Conservation (phyloP, 2,797 vertebrate species). For the Anolis apletophallus region DNA sequence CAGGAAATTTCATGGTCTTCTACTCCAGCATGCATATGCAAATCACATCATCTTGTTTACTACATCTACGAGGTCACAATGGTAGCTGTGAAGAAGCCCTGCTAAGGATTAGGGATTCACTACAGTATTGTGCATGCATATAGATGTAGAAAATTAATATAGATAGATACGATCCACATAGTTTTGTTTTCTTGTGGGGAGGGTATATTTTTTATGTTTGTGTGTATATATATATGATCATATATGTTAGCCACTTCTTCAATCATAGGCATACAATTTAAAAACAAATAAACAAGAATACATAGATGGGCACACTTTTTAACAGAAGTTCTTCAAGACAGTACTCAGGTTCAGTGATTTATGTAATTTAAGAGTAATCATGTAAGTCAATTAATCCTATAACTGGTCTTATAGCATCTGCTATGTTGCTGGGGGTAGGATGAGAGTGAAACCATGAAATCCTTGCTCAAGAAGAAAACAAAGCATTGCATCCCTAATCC, state of each 20-base stretch:
- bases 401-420: not conserved
- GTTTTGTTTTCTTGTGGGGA: not conserved
- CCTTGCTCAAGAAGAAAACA: not conserved
- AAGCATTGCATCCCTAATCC: not conserved
- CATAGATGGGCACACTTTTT: not conserved
- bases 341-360: not conserved
- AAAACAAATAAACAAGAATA: not conserved
- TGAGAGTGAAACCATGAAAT: not conserved
- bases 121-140: not conserved
- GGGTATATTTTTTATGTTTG: not conserved
- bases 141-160: no score
- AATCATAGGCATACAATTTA: not conserved
- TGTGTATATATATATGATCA: not conserved
- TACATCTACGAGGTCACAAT: not conserved
- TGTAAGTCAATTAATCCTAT: constrained; percentile 3
- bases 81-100: not conserved
- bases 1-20: constrained; percentile 13
- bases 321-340: constrained; percentile 11
- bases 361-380: not conserved
- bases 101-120: not conserved
- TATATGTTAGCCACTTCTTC: not conserved
- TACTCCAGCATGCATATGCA: constrained; percentile 17
- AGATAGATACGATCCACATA: not conserved
- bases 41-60: not conserved
- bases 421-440: not conserved